Conservation (phyloP, 2,113 vertebrate genomes). For the Carettochelys insculpta region DNA sequence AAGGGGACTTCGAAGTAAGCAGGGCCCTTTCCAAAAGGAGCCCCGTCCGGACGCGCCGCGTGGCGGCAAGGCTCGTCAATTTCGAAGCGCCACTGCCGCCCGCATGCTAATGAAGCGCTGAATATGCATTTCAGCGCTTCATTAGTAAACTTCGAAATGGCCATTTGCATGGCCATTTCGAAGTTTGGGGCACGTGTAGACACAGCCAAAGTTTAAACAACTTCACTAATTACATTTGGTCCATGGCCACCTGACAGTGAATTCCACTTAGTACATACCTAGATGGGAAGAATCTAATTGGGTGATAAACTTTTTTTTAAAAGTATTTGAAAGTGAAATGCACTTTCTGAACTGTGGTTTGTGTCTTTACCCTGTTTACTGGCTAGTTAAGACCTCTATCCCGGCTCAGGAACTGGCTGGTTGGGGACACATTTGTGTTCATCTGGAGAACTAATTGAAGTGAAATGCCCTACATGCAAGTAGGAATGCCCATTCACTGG, state of each 20-base stretch:
- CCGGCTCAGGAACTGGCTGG: neutral
- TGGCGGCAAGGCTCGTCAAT: no score
- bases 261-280: neutral
- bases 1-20: no score
- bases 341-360: neutral
- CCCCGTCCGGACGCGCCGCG: no score
- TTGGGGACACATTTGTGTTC: neutral
- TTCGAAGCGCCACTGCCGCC: no score
- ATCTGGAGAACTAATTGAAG: neutral
- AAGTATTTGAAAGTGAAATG: neutral
- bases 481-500: neutral
- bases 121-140: no score
- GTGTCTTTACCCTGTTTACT: neutral
- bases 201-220: no score
- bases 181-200: no score
- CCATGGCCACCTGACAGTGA: neutral
- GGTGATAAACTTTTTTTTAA: neutral
- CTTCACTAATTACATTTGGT: no score
- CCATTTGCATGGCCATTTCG: no score
- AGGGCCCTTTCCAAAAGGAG: no score
- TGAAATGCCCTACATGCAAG: fast-evolving
- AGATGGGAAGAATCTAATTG: neutral
- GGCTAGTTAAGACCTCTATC: neutral
- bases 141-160: no score
- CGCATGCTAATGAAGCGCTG: no score